Base-by-base conservation (phyloP, 2,888 invertebrate species). In the Atherix ibis region DNA sequence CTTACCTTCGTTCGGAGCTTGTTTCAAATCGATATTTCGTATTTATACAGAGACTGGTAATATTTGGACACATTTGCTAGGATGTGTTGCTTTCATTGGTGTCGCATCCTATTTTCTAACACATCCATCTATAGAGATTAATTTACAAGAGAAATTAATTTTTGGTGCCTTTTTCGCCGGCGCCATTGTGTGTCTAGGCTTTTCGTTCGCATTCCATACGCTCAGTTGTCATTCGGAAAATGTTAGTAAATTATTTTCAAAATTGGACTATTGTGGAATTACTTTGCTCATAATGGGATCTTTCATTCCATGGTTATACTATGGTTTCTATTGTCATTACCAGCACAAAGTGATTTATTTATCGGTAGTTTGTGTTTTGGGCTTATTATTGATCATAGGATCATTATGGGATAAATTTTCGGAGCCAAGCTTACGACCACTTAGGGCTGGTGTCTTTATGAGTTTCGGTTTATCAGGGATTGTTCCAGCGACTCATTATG, bases 21-120 rank as follows among this genome's bases (percentile, higher is more conserved):
- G 98, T 57, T 95, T 98, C 59, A 89, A 84, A 52, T 94, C 94
- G 39, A 95, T 99, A 50, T 99, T 99, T 64, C 76, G 95, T 43
- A 76, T 99, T 46, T 98, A 98, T 65, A 98, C 97, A 2, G 98
- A 98, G 65, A 99, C 98, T 10, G 97, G 94, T 30, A 98, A 98
- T 56, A 98, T 98, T 48, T 99, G 98, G 98, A 95, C 62, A 24
- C 62, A 62, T 52, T 45, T 61, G 18, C 44, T 62, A n/a, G 84
- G 89, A 42, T 89, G 88, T 55, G 77, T 88, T 32, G 85, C 85
- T 3, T 88, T 88, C 52, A 80, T 87, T 48, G 84, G 71, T 24
- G 71, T 73, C 9, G 73, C 72, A 4, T 67, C 77, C 34, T 95
- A 88, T 62, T 95, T 95, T 61, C 63, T 92, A 42, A 74, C 83